Base-by-base conservation (phyloP, 2,888 invertebrate genomes). In the Mimachlamys varia region DNA sequence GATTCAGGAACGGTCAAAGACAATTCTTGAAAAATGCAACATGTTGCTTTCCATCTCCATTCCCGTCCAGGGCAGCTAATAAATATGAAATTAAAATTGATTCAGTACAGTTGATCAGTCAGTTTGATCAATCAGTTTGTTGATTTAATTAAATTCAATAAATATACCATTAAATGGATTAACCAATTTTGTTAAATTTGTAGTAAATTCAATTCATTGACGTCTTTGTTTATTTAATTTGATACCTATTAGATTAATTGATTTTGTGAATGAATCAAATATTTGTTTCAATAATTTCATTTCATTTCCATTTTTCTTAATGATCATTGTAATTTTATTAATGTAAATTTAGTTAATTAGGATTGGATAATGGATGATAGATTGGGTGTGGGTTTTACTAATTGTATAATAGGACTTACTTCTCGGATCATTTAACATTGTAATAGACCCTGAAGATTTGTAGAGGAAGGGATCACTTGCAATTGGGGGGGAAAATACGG, bases 351-450 rank as follows among this genome's bases (percentile, higher is more conserved):
- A 62, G 22, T 62, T 62, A 5, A 62, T 13, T 76, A 76, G 76
- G 33, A 19, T 33, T 76, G 76, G 76, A 76, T 76, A 33, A 10
- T 76, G 76, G 76, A 27, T 76, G 33, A 33, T 76, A 76, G 76
- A 76, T 76, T 76, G 76, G 76, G 76, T 76, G 76, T 76, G 76
- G 76, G 76, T 76, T 76, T 76, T 53, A 13, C 19, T 53, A 53
- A 33, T 76, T 62, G 22, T 53, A 19, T 62, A n/a, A 62, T 62
- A 22, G 5, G 62, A 44, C 44, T 44, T 5, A 44, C 44, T 5
- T 62, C 62, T 22, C n/a, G n/a, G 22, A 62, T 62, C 62, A 17
- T 76, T 76, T 33, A 76, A 3, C 62, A 15, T 76, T 33, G 27
- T 33, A 27, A 19, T 58, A 53, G 53, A 12, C 0, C 58, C 19